These are phyloP conservation scores for Tillus elongatus DNA, from an alignment of 2,888 invertebrate genomes.

Conservation along the genomic window DNA sequence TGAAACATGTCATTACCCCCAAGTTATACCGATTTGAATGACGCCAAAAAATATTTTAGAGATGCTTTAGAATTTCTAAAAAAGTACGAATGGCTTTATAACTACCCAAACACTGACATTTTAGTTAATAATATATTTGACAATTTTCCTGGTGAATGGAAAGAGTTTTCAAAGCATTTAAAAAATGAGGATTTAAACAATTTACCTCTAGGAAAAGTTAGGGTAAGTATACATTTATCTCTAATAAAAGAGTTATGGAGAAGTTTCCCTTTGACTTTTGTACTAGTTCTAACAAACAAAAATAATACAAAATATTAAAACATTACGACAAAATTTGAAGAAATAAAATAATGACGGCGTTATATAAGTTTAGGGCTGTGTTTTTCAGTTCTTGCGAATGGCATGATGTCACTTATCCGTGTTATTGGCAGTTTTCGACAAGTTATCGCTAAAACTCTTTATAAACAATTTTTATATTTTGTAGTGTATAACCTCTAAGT, in stretches of 20 bases:
- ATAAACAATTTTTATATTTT: no score
- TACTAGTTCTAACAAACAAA: neutral
- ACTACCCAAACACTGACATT: slow-evolving; percentile 56
- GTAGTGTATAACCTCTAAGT: no score
- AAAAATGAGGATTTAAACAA: slow-evolving; percentile 42
- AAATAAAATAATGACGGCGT: no score
- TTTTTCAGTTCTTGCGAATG: no score
- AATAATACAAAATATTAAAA: neutral
- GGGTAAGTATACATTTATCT: slow-evolving; percentile 23
- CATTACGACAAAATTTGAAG: no score
- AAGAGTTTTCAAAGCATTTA: slow-evolving; percentile 39
- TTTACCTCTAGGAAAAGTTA: slow-evolving; percentile 36
- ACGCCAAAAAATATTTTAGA: slow-evolving; percentile 45
- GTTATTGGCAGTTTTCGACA: no score
- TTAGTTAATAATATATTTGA: slow-evolving; percentile 48
- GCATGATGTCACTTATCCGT: no score
- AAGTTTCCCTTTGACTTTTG: neutral
- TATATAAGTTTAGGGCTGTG: no score
- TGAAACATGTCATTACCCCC: slow-evolving; percentile 40
- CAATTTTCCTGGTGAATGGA: slow-evolving; percentile 48
- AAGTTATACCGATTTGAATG: slow-evolving; percentile 20
- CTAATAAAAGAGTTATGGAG: neutral
- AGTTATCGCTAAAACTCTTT: no score
- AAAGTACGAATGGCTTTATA: slow-evolving; percentile 54
- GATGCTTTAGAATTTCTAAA: slow-evolving; percentile 49